Percentiles rank a stretch among this genome's conserved stretches.
phyloP scores from a whole-genome alignment of 2,113 vertebrate genomes.

The Seriola dumerili region DNA sequence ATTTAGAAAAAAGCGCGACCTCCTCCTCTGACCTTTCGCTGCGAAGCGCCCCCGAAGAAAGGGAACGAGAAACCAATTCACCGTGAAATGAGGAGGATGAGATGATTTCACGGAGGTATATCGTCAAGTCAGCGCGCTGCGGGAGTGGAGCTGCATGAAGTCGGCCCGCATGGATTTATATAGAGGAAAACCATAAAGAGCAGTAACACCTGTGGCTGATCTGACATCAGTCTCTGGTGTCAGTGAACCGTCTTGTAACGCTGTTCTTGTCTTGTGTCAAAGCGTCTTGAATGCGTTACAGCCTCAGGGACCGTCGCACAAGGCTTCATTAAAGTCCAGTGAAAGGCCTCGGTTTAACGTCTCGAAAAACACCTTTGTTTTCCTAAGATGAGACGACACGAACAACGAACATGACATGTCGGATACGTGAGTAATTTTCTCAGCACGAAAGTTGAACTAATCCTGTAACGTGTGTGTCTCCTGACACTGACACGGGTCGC shows the following conservation, averaged over 20 bases:
- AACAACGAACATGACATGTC: too few relatives aligned
- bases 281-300: neutral
- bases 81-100: conserved; percentile 57
- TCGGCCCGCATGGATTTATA: conserved; percentile 30
- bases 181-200: conserved; percentile 17
- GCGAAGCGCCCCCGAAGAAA: too few relatives aligned
- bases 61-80: conserved; percentile 60
- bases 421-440: neutral
- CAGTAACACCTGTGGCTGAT: too few relatives aligned
- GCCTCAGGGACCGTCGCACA: neutral
- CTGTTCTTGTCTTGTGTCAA: neutral
- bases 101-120: conserved; percentile 56
- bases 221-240: neutral
- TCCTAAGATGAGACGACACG: too few relatives aligned
- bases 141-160: conserved; percentile 18
- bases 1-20: conserved; percentile 31
- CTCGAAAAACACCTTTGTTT: too few relatives aligned
- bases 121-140: neutral
- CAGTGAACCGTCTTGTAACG: neutral
- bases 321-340: neutral
- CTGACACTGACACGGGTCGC: too few relatives aligned
- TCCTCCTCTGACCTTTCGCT: conserved; percentile 65
- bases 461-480: neutral
- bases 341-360: too few relatives aligned
- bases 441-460: neutral